phyloP scores from a whole-genome alignment of 2,888 invertebrate genomes.

The Sphecodes monilicornis region DNA sequence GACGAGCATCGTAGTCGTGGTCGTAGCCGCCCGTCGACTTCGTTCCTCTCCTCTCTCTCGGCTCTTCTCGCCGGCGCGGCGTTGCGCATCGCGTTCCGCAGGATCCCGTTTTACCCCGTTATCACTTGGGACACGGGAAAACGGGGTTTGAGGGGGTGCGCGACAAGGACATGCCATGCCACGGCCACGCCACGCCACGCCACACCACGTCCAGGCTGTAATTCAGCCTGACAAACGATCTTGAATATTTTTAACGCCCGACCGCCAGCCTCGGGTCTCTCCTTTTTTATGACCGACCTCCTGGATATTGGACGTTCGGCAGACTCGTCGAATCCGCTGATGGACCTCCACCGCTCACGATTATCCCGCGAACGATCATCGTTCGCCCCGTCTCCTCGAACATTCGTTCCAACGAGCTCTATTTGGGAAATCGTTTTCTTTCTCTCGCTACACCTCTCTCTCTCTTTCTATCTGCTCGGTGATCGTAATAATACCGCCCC shows the following conservation, averaged over 20 bases:
- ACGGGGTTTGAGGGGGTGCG: not conserved
- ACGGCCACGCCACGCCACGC: constrained; percentile 3
- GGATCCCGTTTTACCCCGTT: constrained; percentile 51
- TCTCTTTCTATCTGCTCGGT: not conserved
- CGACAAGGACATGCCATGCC: not conserved
- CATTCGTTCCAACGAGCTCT: constrained; percentile 8
- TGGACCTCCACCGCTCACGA: constrained; percentile 57
- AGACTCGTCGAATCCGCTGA: constrained; percentile 71
- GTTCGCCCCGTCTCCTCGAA: constrained; percentile 12
- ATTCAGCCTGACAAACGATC: constrained; percentile 82
- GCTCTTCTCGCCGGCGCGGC: constrained; percentile 31
- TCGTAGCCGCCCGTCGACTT: constrained; percentile 40
- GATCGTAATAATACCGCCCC: not conserved
- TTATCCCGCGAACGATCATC: constrained; percentile 52
- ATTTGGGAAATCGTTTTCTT: not conserved
- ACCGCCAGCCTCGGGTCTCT: constrained; percentile 54
- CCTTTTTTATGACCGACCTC: constrained; percentile 64
- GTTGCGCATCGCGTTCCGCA: constrained; percentile 69
- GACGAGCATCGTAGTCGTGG: constrained; percentile 52
- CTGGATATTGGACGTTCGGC: constrained; percentile 73
- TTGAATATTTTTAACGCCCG: constrained; percentile 82
- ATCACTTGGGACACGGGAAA: constrained; percentile 18
- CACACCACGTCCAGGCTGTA: constrained; percentile 59
- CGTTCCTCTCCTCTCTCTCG: constrained; percentile 48
- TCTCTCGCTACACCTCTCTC: not conserved